phyloP scores from a whole-genome alignment of 2,113 vertebrate species.

The Colistium nudipinnis region DNA sequence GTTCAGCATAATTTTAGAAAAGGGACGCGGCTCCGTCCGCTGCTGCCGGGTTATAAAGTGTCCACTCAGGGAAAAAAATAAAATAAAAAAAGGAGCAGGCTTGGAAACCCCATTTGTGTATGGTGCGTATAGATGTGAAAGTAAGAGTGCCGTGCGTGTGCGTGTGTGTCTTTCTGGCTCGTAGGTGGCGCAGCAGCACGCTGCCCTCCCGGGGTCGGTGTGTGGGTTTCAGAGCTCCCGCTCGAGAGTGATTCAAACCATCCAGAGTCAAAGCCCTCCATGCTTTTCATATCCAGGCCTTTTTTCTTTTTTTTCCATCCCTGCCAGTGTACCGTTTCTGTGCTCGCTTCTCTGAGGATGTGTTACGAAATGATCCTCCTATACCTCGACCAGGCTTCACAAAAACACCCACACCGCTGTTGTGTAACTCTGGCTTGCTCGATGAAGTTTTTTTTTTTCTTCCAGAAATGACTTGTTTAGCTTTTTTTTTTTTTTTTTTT shows the following conservation, averaged over 20 bases:
- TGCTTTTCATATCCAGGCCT: constrained; percentile 74
- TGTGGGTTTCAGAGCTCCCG: constrained; percentile 75
- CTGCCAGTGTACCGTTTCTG: constrained; percentile 58
- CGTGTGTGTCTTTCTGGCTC: constrained; percentile 56
- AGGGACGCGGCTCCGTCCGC: background rate
- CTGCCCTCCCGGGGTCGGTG: constrained; percentile 74
- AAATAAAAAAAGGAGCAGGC: no score
- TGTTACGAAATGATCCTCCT: constrained; percentile 82
- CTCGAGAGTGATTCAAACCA: constrained; percentile 78
- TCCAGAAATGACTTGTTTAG: constrained; percentile 36
- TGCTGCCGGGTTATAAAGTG: constrained; percentile 10
- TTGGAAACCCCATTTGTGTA: no score
- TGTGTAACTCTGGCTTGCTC: constrained; percentile 75
- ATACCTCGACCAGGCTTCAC: constrained; percentile 66
- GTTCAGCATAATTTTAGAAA: constrained; percentile 23
- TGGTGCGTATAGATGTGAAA: constrained; percentile 1
- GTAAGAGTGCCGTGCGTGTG: background rate
- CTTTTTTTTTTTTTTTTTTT: constrained; percentile 20
- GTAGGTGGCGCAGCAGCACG: constrained; percentile 68
- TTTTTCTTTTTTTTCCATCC: constrained; percentile 39
- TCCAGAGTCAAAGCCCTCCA: constrained; percentile 68
- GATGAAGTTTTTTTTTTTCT: constrained; percentile 67
- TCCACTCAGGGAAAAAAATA: no score
- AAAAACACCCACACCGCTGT: constrained; percentile 78
- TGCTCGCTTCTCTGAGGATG: constrained; percentile 77